A percentile compares a stretch with the other conserved stretches of the same genome.
Evolutionary conservation across 2,797 vertebrate genomes (phyloP).

Genomic region (Dicrostonyx torquatus): DNA sequence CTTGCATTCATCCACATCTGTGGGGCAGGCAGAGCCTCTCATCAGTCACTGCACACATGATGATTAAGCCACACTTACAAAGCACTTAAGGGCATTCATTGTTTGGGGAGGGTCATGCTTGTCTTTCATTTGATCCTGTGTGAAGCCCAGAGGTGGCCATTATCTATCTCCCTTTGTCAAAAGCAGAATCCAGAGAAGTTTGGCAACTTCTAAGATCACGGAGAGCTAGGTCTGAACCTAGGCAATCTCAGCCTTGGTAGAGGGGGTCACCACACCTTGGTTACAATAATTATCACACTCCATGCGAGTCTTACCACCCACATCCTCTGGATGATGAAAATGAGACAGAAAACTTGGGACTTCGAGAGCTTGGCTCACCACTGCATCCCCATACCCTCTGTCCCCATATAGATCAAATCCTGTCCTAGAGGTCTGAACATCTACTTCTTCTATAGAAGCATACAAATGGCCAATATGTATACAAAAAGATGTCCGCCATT

Average conservation of each 20-base stretch:
- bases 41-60: background rate
- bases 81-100: background rate
- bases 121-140: background rate
- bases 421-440: background rate
- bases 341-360: background rate
- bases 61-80: background rate
- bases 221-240: background rate
- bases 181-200: background rate
- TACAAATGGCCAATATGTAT: background rate
- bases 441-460: background rate
- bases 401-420: background rate
- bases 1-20: constrained; percentile 95
- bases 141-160: background rate
- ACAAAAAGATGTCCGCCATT: background rate
- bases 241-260: background rate
- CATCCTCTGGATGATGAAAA: background rate
- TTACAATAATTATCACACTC: background rate
- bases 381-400: accelerated
- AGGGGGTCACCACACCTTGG: background rate
- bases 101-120: background rate
- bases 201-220: background rate
- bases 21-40: background rate
- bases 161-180: background rate
- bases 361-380: background rate
- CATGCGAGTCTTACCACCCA: too few relatives aligned